Base-by-base conservation (phyloP, 2,888 invertebrate species). In the Cerastoderma edule region DNA sequence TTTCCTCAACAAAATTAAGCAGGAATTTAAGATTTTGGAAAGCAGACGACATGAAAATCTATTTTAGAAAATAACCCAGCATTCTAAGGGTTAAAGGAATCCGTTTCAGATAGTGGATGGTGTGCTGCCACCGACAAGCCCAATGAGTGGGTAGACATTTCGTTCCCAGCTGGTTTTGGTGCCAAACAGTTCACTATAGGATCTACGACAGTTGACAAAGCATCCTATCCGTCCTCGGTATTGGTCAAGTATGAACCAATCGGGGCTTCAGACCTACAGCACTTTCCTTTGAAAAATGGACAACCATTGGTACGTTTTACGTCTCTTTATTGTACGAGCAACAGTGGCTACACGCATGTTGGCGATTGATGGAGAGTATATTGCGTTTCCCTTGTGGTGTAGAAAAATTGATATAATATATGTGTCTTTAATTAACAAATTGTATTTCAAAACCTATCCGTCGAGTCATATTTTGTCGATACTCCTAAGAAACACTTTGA, bases 231-330 rank as follows among this genome's bases (percentile, higher is more conserved):
- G 0, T 65, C 19, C 24, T 50, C 35, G 22, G 71, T 73, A 2
- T 46, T 76, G 30, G 73, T 80, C 6, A 46, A 76, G 48, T 76
- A 73, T 57, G 65, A 53, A 2, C 73, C 75, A 10, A 39, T 57
- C 46, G 69, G 70, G 6, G 72, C 73, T 3, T 28, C n/a, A 13
- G 24, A 57, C n/a, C 50, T 71, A 6, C 1, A 5, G 10, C 53
- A 75, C 32, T 63, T 75, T 53, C 60, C 48, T 8, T 27, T 75
- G 10, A 10, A 19, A 28, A 48, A 35, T 24, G 68, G 57, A n/a
- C 39, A 67, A 46, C 27, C 60, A 24, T 27, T 63, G 63, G 63
- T 50, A 63, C 22, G 33, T 19, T 8, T 27, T 50, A 10, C 1
- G 10, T 24, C 46, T 46, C 5, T n/a, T 1, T 2, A 46, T 46